Percentiles rank a stretch among this genome's conserved stretches.
Evolutionary conservation across 2,888 invertebrate genomes (phyloP).

Genomic region (Drosophila aldrichi): DNA sequence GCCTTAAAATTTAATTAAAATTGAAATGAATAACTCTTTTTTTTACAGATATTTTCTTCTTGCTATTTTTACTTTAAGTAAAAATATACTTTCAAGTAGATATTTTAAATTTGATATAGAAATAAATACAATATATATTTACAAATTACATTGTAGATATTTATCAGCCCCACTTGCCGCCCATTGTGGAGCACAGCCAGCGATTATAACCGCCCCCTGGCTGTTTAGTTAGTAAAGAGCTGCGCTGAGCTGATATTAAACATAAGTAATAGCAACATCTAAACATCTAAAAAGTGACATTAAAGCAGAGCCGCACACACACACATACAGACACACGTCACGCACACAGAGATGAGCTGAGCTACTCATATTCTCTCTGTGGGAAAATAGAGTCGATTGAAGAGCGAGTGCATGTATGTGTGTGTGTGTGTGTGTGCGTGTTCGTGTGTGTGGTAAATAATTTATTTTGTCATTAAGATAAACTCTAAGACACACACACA

Average conservation of each 20-base stretch:
- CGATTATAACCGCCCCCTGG: neutral
- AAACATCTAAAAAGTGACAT: constrained; percentile 63
- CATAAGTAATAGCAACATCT: constrained; percentile 47
- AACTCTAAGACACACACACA: constrained; percentile 58
- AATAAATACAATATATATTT: too few relatives aligned
- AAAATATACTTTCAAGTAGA: too few relatives aligned
- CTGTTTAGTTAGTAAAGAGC: constrained; percentile 16
- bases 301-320: constrained; percentile 46
- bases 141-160: neutral
- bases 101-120: too few relatives aligned
- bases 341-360: constrained; percentile 17
- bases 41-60: too few relatives aligned
- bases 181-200: constrained; percentile 14
- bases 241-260: constrained; percentile 53
- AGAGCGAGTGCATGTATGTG: constrained; percentile 32
- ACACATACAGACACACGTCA: constrained; percentile 9
- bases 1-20: too few relatives aligned
- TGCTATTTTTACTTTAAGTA: too few relatives aligned
- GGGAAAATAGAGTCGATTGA: constrained; percentile 69
- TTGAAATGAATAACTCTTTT: too few relatives aligned
- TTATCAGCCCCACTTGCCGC: neutral
- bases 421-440: neutral
- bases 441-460: constrained; percentile 65
- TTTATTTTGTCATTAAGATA: constrained; percentile 81
- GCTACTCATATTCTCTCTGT: neutral